A percentile compares a stretch with the other conserved stretches of the same genome.
These are phyloP conservation scores for Coenonympha arcania DNA, from an alignment of 2,888 invertebrate species.

Conservation along the genomic window DNA sequence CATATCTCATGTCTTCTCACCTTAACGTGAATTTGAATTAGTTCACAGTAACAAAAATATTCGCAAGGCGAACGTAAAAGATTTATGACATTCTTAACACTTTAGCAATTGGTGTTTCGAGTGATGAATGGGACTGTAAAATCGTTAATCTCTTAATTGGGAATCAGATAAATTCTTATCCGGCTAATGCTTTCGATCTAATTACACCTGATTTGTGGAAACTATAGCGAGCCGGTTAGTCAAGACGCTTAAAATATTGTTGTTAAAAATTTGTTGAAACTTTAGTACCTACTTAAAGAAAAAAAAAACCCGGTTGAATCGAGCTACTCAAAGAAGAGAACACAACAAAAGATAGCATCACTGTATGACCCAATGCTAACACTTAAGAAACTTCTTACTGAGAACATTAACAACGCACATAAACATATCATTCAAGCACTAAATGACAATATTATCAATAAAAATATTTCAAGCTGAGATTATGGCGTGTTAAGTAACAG, in stretches of 20 bases:
- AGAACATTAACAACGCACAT: not conserved
- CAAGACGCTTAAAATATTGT: too few species aligned
- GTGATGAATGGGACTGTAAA: conserved; percentile 1
- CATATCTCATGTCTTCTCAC: not conserved
- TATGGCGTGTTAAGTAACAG: conserved; percentile 25
- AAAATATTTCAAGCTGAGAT: conserved; percentile 24
- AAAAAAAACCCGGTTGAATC: too few species aligned
- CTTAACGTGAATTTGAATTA: not conserved
- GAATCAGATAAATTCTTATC: not conserved
- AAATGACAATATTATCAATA: conserved; percentile 25
- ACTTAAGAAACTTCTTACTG: not conserved
- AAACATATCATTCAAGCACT: conserved; percentile 13
- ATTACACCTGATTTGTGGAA: not conserved
- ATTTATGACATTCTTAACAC: conserved; percentile 41
- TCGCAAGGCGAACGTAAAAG: conserved; percentile 35
- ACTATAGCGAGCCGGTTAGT: not conserved
- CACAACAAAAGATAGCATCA: not conserved
- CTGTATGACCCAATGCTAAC: not conserved
- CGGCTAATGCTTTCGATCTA: not conserved
- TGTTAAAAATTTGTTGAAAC: too few species aligned
- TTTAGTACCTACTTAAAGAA: too few species aligned
- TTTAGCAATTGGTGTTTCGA: conserved; percentile 31
- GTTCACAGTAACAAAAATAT: conserved; percentile 42
- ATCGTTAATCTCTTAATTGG: not conserved
- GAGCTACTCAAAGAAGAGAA: not conserved